Percentiles rank a stretch among this genome's conserved stretches.
Conservation (phyloP, 92 coral and sea anemone genomes). For the Porites evermanni region DNA sequence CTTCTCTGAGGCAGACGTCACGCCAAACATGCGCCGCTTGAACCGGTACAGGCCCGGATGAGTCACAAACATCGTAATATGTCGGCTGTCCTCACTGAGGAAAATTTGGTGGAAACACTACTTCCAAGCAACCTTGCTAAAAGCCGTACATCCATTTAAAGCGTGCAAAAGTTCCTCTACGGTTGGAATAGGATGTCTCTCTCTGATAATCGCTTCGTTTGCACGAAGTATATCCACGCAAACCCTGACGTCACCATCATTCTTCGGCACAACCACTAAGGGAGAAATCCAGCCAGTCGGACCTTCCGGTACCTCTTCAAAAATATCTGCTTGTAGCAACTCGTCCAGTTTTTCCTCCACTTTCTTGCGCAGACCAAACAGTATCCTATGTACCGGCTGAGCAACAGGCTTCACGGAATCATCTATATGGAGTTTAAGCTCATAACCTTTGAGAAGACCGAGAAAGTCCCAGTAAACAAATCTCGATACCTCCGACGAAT, state of each 20-base stretch:
- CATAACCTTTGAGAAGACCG: slow-evolving; percentile 26
- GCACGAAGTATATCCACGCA: background rate
- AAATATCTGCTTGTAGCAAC: background rate
- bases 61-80: slow-evolving; percentile 5
- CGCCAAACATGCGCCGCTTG: background rate
- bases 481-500: background rate
- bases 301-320: background rate
- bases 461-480: slow-evolving; percentile 5
- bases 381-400: slow-evolving; percentile 14
- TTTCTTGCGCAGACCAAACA: slow-evolving; percentile 5
- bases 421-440: background rate
- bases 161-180: background rate
- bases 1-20: background rate
- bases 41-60: slow-evolving; percentile 29
- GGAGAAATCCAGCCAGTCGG: background rate
- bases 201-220: background rate
- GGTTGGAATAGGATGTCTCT: slow-evolving; percentile 1
- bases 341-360: slow-evolving; percentile 15
- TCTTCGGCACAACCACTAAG: background rate
- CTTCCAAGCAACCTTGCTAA: slow-evolving; percentile 22
- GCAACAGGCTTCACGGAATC: slow-evolving; percentile 18
- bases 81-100: slow-evolving; percentile 20
- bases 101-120: slow-evolving; percentile 33
- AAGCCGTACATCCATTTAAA: slow-evolving; percentile 29
- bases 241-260: background rate